These are phyloP conservation scores for Tragulus kanchil DNA, from an alignment of 2,113 vertebrate species.

Conservation along the genomic window DNA sequence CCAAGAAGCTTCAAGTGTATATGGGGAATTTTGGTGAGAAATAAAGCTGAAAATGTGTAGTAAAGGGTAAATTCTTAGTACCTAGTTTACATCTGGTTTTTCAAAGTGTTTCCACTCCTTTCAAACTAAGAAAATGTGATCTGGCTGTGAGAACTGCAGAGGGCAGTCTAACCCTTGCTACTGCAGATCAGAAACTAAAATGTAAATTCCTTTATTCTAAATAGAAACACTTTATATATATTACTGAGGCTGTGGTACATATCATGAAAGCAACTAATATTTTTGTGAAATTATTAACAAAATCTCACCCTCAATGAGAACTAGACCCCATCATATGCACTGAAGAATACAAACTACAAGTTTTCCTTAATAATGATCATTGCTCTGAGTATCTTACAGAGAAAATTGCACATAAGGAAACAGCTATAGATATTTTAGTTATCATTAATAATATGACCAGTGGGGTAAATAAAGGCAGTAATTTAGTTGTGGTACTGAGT, in stretches of 20 bases:
- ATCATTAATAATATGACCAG: neutral
- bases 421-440: neutral
- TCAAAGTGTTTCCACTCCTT: neutral
- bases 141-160: conserved; percentile 35
- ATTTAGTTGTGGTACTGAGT: neutral
- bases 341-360: conserved; percentile 15
- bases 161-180: conserved; percentile 68
- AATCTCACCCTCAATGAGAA: neutral
- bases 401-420: neutral
- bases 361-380: neutral
- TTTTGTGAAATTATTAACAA: conserved; percentile 18
- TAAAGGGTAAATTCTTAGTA: neutral
- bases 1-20: neutral
- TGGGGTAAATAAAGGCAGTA: neutral
- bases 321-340: neutral
- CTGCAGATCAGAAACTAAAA: neutral
- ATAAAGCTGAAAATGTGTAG: neutral
- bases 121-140: conserved; percentile 48
- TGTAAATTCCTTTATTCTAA: neutral
- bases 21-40: neutral
- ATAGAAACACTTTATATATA: neutral
- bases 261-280: neutral
- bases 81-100: neutral
- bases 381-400: neutral
- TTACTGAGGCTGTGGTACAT: neutral